Percentiles rank a stretch among this genome's conserved stretches.
These are phyloP conservation scores for Lithobates sylvaticus DNA, from an alignment of 2,797 vertebrate species.

Conservation along the genomic window DNA sequence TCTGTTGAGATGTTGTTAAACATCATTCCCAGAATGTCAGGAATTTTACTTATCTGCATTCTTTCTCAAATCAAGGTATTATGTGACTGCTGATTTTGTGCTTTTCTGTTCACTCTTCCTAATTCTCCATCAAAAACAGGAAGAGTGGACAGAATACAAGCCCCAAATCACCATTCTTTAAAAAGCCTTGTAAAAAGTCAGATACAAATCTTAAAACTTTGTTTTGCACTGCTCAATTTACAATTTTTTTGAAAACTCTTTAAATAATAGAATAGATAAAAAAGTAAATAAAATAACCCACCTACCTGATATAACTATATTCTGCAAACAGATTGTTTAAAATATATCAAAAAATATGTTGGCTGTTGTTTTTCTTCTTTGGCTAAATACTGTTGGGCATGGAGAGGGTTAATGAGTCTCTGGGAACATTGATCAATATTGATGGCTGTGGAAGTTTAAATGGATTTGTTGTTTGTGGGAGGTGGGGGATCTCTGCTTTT, in stretches of 20 bases:
- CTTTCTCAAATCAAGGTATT: slow-evolving; percentile 10
- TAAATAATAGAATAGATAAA: not conserved
- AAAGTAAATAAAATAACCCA: not conserved
- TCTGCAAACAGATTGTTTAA: not conserved
- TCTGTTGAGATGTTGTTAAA: slow-evolving; percentile 16
- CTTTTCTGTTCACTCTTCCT: not conserved
- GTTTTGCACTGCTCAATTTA: no score
- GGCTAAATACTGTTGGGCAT: slow-evolving; percentile 19
- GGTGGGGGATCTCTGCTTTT: slow-evolving; percentile 69
- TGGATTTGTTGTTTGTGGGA: slow-evolving; percentile 80
- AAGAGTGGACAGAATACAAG: not conserved
- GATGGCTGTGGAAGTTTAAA: slow-evolving; percentile 85
- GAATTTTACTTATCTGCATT: slow-evolving; percentile 11
- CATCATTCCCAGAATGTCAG: slow-evolving; percentile 27
- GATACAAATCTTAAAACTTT: not conserved
- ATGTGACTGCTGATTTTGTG: not conserved
- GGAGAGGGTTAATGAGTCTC: slow-evolving; percentile 69
- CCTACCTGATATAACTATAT: not conserved
- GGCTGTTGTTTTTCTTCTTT: not conserved
- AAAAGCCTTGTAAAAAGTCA: not conserved
- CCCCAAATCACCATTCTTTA: not conserved
- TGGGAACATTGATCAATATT: slow-evolving; percentile 84
- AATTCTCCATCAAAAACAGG: not conserved
- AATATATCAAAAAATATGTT: not conserved
- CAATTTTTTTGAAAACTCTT: not conserved